Evolutionary conservation across 2,797 vertebrate species (phyloP).

Genomic region (Dryobates pubescens): DNA sequence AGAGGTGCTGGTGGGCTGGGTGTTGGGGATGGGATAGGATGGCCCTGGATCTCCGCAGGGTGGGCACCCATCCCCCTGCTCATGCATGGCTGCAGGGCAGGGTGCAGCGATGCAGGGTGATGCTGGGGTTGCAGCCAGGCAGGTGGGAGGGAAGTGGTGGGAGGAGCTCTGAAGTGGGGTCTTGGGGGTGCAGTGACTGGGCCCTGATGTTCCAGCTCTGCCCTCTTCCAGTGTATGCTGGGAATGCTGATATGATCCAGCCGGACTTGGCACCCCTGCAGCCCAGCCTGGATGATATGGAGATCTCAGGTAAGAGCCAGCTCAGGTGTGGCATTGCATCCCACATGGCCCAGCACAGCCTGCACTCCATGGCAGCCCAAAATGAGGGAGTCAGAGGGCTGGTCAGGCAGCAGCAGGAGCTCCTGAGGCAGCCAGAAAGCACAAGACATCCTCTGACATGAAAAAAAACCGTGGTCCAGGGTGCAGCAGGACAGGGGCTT

Average conservation of each 20-base stretch:
- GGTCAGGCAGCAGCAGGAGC: background rate
- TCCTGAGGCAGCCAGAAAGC: background rate
- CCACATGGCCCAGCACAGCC: background rate
- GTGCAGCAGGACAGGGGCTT: background rate
- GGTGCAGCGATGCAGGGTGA: background rate
- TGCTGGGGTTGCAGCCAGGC: background rate
- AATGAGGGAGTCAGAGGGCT: background rate
- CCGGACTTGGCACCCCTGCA: slow-evolving; percentile 92
- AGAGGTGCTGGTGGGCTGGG: background rate
- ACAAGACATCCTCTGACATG: background rate
- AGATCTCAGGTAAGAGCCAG: slow-evolving; percentile 88
- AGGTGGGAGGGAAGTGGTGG: background rate
- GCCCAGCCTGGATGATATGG: slow-evolving; percentile 96
- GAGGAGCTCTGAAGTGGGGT: background rate
- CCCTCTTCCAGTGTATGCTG: slow-evolving; percentile 84
- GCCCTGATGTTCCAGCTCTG: background rate
- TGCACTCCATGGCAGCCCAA: background rate
- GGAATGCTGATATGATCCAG: slow-evolving; percentile 97
- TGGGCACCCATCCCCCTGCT: background rate
- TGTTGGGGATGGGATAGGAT: background rate
- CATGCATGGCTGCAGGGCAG: accelerated
- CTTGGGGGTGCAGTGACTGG: background rate
- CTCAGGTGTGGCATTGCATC: accelerated
- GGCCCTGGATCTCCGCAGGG: background rate
- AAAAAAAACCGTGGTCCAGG: background rate